Base-by-base conservation (phyloP, 1,140 invertebrate genomes). In the Diprion similis region DNA sequence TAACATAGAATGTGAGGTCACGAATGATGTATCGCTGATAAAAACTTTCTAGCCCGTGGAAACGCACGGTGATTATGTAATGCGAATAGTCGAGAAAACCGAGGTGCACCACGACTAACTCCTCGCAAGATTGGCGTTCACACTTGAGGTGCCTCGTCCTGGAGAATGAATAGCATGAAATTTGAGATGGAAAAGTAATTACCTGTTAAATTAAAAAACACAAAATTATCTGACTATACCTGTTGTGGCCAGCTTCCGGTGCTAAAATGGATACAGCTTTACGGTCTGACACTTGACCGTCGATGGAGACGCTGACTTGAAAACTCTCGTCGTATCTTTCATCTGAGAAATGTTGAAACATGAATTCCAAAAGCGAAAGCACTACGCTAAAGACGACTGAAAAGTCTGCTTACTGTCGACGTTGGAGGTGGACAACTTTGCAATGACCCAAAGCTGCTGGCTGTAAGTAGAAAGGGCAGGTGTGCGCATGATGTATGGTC, bases 381-480 rank as follows among this genome's bases (percentile, higher is more conserved):
- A 69, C 66, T 75, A 72, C 66, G 48, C 72, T 66, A 64, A 24
- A 66, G 75, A 74, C 74, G 73, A 71, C 80, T 82, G 84, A 1
- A 37, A 37, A 6, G 24, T 37, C 6, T 37, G n/a, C n/a, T 59
- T 89, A 97, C 96, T 95, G 86, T 97, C 95, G 73, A 90, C 93
- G 88, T 96, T 96, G 71, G 94, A 92, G 8, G 95, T 97, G 15
- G 93, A 89, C 78, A 98, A 90, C 84, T 95, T 94, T 47, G 95
- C 95, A 70, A 96, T 94, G 0, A 99, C 88, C 97, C 97, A 99
- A 69, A 99, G 84, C 84, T 99, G 96, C 85, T 99, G 97, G 73
- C 94, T 93, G 79, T 98, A 97, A 0, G 96, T 95, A 8, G 95
- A 94, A 81, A 98, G 87, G 13, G 92, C 86, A 0, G 96, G 95